Evolutionary conservation across 2,797 vertebrate genomes (phyloP).

Genomic region (Dipus sagitta): DNA sequence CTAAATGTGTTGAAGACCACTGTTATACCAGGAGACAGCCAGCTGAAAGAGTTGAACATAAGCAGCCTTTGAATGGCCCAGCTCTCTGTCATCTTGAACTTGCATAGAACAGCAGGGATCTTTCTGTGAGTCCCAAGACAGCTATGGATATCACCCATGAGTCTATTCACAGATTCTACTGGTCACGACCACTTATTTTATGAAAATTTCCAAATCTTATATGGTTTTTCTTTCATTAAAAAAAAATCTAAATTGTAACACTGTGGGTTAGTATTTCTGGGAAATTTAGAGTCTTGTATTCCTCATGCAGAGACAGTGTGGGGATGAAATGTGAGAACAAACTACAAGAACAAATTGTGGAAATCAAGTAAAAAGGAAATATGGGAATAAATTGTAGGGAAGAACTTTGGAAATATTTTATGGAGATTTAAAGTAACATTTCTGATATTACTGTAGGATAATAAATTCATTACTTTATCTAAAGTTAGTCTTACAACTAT

Average conservation of each 20-base stretch:
- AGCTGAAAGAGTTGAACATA: not conserved
- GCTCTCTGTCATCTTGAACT: not conserved
- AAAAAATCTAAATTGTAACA: not conserved
- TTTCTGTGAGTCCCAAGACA: not conserved
- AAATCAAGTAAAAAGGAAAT: too few species aligned
- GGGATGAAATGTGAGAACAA: too few species aligned
- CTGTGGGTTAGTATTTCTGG: not conserved
- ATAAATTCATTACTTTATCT: too few species aligned
- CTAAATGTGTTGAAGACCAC: not conserved
- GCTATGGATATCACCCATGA: not conserved
- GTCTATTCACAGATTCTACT: not conserved
- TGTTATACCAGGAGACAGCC: too few species aligned
- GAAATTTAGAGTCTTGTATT: not conserved
- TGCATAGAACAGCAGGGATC: not conserved
- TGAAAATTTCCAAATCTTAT: constrained; percentile 27
- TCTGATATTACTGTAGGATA: too few species aligned
- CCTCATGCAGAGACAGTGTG: not conserved
- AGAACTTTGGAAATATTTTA: too few species aligned
- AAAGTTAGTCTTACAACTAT: too few species aligned
- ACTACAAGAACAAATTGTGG: too few species aligned
- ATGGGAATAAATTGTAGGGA: too few species aligned
- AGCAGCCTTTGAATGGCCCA: not conserved
- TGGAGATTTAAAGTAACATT: too few species aligned
- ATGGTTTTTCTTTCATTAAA: not conserved
- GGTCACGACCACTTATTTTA: not conserved